phyloP scores from a whole-genome alignment of 2,888 invertebrate species.

The Eilema depressum region DNA sequence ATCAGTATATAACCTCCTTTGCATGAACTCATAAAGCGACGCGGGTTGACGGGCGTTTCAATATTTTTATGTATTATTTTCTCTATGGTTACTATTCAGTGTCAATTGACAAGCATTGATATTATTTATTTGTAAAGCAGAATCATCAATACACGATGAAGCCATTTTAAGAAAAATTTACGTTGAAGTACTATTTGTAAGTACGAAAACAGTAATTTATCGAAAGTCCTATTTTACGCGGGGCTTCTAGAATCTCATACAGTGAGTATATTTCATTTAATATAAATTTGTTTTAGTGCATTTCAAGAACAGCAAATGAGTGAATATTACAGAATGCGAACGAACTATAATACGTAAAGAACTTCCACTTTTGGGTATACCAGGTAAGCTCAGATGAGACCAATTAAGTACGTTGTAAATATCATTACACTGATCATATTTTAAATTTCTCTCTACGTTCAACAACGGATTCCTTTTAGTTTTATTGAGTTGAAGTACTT shows the following conservation, averaged over 20 bases:
- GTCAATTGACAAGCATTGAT: constrained; percentile 8
- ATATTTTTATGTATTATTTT: not conserved
- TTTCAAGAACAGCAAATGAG: constrained; percentile 14
- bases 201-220: constrained; percentile 25
- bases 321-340: constrained; percentile 26
- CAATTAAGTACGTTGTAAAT: not conserved
- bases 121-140: constrained; percentile 15
- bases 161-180: constrained; percentile 15
- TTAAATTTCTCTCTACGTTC: not conserved
- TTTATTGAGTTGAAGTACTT: not conserved
- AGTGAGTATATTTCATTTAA: constrained; percentile 31
- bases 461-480: not conserved
- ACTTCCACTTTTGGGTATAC: constrained; percentile 7
- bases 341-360: constrained; percentile 11
- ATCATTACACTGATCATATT: not conserved
- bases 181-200: constrained; percentile 14
- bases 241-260: constrained; percentile 47
- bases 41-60: not conserved
- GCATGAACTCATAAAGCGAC: not conserved
- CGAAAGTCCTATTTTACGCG: constrained; percentile 50
- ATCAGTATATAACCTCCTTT: constrained; percentile 3
- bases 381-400: constrained; percentile 5
- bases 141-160: constrained; percentile 5
- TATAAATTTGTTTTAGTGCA: constrained; percentile 35
- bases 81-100: not conserved